Conservation (phyloP, 2,113 vertebrate species). For the Trachemys scripta region DNA sequence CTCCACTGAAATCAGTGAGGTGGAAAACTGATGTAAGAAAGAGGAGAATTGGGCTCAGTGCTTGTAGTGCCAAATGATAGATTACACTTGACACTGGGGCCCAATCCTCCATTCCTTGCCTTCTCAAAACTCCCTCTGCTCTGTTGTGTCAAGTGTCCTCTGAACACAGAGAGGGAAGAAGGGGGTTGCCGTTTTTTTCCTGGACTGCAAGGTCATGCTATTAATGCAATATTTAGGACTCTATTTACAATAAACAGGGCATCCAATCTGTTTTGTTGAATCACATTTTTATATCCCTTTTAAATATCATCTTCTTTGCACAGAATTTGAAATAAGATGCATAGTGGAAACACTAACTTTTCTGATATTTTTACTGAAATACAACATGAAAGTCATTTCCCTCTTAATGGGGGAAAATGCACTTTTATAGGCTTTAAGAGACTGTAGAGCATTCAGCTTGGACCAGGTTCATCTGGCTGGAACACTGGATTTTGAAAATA, state of each 20-base stretch:
- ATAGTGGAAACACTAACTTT: constrained; percentile 31
- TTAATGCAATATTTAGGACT: not conserved
- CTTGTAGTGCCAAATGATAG: not conserved
- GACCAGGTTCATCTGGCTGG: not conserved
- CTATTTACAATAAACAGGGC: not conserved
- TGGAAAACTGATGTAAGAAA: not conserved
- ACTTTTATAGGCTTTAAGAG: constrained; percentile 55
- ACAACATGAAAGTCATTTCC: constrained; percentile 36
- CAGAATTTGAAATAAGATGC: constrained; percentile 37
- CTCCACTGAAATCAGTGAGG: not conserved
- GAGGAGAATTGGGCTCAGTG: not conserved
- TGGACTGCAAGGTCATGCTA: not conserved
- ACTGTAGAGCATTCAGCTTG: not conserved
- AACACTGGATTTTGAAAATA: not conserved
- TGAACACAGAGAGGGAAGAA: not conserved
- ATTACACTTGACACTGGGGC: fast-evolving
- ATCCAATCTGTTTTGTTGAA: not conserved
- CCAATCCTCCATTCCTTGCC: fast-evolving
- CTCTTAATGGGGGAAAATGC: constrained; percentile 29
- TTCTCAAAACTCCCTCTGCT: fast-evolving
- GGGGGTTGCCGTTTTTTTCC: no score
- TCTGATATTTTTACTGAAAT: not conserved
- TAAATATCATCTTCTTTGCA: not conserved
- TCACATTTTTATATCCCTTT: not conserved
- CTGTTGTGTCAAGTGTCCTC: not conserved